Evolutionary conservation across 2,113 vertebrate genomes (phyloP).

Genomic region (Abramis brama): DNA sequence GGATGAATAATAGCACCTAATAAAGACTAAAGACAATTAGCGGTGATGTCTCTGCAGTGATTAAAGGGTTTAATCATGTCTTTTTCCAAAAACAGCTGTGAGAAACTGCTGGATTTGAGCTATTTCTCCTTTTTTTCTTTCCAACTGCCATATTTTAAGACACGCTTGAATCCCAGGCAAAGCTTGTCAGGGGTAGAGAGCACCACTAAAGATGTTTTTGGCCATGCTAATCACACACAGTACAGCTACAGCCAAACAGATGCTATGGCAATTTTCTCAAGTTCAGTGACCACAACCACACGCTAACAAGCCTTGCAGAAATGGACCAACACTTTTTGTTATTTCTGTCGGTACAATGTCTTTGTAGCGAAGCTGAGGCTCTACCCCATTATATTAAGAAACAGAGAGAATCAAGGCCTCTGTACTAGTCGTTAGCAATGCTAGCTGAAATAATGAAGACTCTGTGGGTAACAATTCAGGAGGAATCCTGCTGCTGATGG

Average conservation of each 20-base stretch:
- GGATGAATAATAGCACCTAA: conserved; percentile 8
- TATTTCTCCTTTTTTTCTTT: not conserved
- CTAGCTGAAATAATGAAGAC: conserved; percentile 59
- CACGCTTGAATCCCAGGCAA: conserved; percentile 6
- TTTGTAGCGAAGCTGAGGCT: conserved; percentile 33
- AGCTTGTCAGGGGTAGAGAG: conserved; percentile 39
- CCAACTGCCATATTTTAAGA: not conserved
- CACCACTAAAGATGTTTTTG: conserved; percentile 43
- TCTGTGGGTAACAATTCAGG: conserved; percentile 51
- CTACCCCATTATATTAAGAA: conserved; percentile 49
- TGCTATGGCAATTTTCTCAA: conserved; percentile 16
- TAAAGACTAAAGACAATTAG: not conserved
- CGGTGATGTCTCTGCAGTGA: not conserved
- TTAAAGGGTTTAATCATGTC: conserved; percentile 12
- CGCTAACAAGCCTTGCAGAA: conserved; percentile 34
- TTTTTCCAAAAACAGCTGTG: conserved; percentile 24
- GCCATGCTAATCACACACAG: conserved; percentile 17
- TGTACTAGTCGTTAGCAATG: conserved; percentile 20
- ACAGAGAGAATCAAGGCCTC: conserved; percentile 26
- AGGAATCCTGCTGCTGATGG: conserved; percentile 32
- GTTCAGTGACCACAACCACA: not conserved
- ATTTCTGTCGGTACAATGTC: conserved; percentile 37
- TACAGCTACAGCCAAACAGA: conserved; percentile 36
- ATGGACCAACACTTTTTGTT: not conserved
- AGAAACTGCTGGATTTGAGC: not conserved